Evolutionary conservation across 2,888 invertebrate species (phyloP), one percentile per base, ranked within the genome.

Genomic region (Cantharis rufa): DNA sequence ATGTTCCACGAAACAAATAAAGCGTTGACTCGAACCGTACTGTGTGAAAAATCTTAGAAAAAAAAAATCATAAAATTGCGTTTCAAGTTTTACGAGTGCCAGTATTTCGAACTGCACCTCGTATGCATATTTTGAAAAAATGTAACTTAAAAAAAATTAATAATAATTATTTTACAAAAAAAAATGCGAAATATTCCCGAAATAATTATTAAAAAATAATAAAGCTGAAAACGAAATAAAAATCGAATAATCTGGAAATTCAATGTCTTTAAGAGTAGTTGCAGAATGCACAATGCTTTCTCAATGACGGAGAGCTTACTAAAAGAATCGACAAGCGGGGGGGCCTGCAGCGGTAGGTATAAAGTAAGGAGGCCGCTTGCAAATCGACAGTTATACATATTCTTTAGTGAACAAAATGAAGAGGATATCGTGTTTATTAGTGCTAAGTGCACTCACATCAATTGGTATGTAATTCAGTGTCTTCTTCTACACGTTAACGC

Each of bases 351-450:
- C 82, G 72, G 81, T 80, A 79, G 84, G 82, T 88, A 88, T 87
- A 88, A 87, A 87, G 85, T 83, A 81, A 82, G 82, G 82, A 82
- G 81, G 81, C 83, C 82, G 84, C 82, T 84, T 83, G 82, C 76
- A 82, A 81, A 81, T 80, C 76, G 79, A 81, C 85, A 86, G 86
- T 86, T 80, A 84, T 81, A 83, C 83, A 82, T 83, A 82, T 80
- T 76, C 75, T 80, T 66, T 79, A 83, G 84, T 83, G 82, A 82
- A 82, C 82, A 82, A 83, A 81, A 88, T 88, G 88, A 86, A 86
- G 88, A 86, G 82, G 85, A 85, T 86, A 84, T 85, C 84, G 87
- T 87, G 88, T 87, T 85, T 88, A 76, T 84, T 88, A 81, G 86
- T 88, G 84, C 86, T 88, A 75, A 84, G 87, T 86, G 88, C 88